These are phyloP conservation scores for Aphelenchoides bicaudatus DNA, from an alignment of 2,888 invertebrate genomes.

Conservation along the genomic window DNA sequence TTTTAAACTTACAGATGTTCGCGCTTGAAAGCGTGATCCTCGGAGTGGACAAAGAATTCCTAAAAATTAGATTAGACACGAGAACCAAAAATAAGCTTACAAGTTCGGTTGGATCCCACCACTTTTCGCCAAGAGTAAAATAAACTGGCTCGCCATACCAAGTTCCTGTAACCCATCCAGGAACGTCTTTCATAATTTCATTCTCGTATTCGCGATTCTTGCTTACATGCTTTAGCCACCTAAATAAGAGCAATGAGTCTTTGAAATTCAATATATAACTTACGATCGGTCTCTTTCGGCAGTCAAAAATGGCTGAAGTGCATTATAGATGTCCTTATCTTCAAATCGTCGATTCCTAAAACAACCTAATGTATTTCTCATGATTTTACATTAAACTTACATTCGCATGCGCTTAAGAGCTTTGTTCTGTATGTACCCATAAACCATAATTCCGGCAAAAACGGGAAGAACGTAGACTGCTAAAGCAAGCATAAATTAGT, in stretches of 20 bases:
- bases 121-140: slow-evolving; percentile 59
- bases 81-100: slow-evolving; percentile 22
- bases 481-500: slow-evolving; percentile 15
- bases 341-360: slow-evolving; percentile 55
- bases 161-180: slow-evolving; percentile 63
- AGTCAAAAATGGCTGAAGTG: slow-evolving; percentile 56
- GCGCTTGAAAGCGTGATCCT: slow-evolving; percentile 25
- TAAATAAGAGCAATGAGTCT: slow-evolving; percentile 26
- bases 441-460: slow-evolving; percentile 19
- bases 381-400: slow-evolving; percentile 30
- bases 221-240: slow-evolving; percentile 57
- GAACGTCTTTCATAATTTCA: slow-evolving; percentile 64
- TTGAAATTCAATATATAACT: slow-evolving; percentile 13
- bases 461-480: slow-evolving; percentile 26
- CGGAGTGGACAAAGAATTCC: slow-evolving; percentile 51
- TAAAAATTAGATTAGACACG: slow-evolving; percentile 15
- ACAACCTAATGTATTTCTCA: slow-evolving; percentile 28
- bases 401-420: slow-evolving; percentile 17
- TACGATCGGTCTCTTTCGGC: slow-evolving; percentile 58
- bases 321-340: slow-evolving; percentile 54
- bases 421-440: slow-evolving; percentile 23
- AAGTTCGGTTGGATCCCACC: slow-evolving; percentile 54
- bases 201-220: slow-evolving; percentile 63
- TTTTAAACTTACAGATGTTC: no score
- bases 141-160: slow-evolving; percentile 63